Base-by-base conservation (phyloP, 2,888 invertebrate genomes). In the Camptogramma bilineatum region DNA sequence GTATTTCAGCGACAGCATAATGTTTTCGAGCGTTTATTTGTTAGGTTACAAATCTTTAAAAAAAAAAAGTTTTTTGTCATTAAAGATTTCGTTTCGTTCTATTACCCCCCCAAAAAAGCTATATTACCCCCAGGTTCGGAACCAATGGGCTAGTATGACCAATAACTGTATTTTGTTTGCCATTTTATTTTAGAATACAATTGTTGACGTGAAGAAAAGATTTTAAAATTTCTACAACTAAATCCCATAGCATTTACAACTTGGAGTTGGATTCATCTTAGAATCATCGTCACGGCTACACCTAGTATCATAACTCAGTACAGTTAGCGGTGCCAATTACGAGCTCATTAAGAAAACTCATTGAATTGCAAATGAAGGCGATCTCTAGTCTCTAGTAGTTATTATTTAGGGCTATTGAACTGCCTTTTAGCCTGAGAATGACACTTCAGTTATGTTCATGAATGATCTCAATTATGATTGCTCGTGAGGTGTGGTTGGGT, bases 271-370 rank as follows among this genome's bases (percentile, higher is more conserved):
- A 56, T 62, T 52, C 18, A 52, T 39, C 19, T 28, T 34, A 16
- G n/a, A 47, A 39, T 16, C 51, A 42, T 54, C 57, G 51, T 50
- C 60, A 52, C 58, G 62, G 57, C 34, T 53, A 53, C n/a, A n/a
- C 57, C 52, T 55, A 47, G 64, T 66, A 58, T 44, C 59, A 63
- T 70, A 63, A 52, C 53, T 56, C 31, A 39, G 58, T 61, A 62
- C 68, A 67, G 73, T 70, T 77, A 81, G 78, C 80, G 75, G 84
- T 77, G 77, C 73, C 73, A 82, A 82, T 83, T 85, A 81, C 73
- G 62, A 67, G 66, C 80, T 80, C 73, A 79, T 81, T 83, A 82
- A 76, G 76, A 76, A 72, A 78, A 72, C 78, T 80, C 76, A 79
- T 85, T 84, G 84, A 83, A 81, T 83, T 81, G 77, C 78, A 80